Percentiles rank a stretch among this genome's conserved stretches.
Evolutionary conservation across 2,113 vertebrate genomes (phyloP).

Genomic region (Alaudala cheleensis): DNA sequence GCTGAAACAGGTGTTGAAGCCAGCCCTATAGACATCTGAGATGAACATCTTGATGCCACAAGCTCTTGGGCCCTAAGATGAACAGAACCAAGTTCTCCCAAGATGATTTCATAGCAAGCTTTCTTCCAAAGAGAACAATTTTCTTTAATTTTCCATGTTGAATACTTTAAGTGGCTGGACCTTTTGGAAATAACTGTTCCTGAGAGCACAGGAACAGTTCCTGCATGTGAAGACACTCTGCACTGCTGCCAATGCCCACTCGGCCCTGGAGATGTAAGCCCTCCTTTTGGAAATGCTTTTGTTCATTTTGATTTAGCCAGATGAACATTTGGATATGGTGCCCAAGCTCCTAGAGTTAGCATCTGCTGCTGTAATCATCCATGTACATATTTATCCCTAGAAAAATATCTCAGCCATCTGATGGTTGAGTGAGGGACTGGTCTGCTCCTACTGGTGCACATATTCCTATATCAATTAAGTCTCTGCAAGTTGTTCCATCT

Average conservation of each 20-base stretch:
- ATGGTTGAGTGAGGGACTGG: not conserved
- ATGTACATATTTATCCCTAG: constrained; percentile 38
- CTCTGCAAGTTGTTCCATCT: not conserved
- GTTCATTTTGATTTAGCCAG: not conserved
- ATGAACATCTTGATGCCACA: not conserved
- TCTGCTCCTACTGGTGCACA: not conserved
- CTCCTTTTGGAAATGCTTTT: not conserved
- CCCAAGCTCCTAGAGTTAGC: constrained; percentile 5
- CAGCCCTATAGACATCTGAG: not conserved
- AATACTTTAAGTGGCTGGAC: not conserved
- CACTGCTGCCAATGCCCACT: not conserved
- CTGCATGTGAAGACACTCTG: not conserved
- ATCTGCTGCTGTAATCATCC: constrained; percentile 35
- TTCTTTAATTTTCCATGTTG: not conserved
- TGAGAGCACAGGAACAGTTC: not conserved
- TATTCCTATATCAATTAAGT: constrained; percentile 25
- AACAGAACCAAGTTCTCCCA: not conserved
- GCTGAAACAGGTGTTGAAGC: not conserved
- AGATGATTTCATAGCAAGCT: not conserved
- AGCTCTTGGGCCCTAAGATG: not conserved
- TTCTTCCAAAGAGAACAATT: not conserved
- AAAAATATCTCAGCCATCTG: constrained; percentile 31
- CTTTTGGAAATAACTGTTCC: not conserved
- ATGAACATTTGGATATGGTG: constrained; percentile 14
- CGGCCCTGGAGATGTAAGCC: not conserved